Base-by-base conservation (phyloP, 2,113 vertebrate genomes). In the Petromus typicus region DNA sequence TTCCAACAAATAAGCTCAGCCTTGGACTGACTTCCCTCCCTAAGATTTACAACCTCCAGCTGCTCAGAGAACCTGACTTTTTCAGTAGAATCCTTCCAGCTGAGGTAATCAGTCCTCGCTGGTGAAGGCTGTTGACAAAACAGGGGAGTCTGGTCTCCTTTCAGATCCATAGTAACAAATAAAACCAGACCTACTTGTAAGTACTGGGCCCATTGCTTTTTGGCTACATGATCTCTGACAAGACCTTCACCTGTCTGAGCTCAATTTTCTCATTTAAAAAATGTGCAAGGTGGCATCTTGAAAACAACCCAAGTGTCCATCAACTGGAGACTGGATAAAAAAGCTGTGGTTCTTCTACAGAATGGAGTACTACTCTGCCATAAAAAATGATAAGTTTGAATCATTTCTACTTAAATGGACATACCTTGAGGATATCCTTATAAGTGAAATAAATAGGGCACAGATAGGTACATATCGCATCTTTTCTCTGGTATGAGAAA, bases 41-140 rank as follows among this genome's bases (percentile, higher is more conserved):
- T n/a, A 91, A 71, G 16, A 95, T 97, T 97, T 97, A 95, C 22
- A 86, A n/a, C 86, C 94, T 90, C 73, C 92, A 97, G 87, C 91
- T 97, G 79, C 82, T 96, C 94, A 86, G 92, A 94, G 51, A 94
- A 80, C 7, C 56, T 34, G 20, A 32, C 10, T 63, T 69, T 61
- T 94, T 91, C 13, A 3, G 45, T 25, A 18, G 22, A 7, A 40
- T 67, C 25, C 67, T 89, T 89, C 45, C 3, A 2, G 75, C 25
- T 22, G 30, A 56, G 14, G 34, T 10, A 54, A 71, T 40, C n/a
- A 32, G 14, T 87, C 66, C 51, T 71, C 51, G 27, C 78, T 83
- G 57, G 64, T 83, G 84, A 57, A 7, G 22, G 25, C 59, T 7
- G 12, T 30, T 56, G 48, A 57, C 5, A 12, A 66, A 95, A 57